Base-by-base conservation (phyloP, 2,797 vertebrate genomes). In the Coilia nasus region DNA sequence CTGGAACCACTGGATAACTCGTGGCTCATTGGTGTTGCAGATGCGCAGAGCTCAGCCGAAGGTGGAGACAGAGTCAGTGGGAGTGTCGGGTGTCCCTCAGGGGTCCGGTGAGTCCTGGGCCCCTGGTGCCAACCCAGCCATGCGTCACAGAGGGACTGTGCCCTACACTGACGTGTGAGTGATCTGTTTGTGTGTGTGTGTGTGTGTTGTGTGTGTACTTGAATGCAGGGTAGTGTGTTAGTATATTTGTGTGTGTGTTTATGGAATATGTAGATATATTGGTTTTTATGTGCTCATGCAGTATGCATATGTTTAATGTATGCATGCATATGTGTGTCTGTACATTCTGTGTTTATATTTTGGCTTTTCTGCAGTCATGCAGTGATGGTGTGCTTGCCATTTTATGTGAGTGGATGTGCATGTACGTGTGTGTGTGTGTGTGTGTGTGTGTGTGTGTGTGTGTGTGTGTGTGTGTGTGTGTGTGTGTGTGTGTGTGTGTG, bases 161-260 rank as follows among this genome's bases (percentile, higher is more conserved):
- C 89, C 93, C 28, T 93, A 91, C 89, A 85, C 88, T 60, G 93
- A 96, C 87, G 92, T 88, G 96, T 96, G 88, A 95, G 95, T 10
- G 78, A 47, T 19, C 28, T 83, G 9, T 87, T 75, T 85, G 46
- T 85, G 9, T 54, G 50, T 54, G 50, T 60, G 19, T 60, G 57
- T 60, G 60, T 87, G 81, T 86, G 41, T 85, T 41, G 35, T 41
- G 35, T 56, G 12, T 56, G 54, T 56, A 56, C 54, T 56, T 56
- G 10, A 15, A 17, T 56, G 54, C 14, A 15, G 14, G 50, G 12
- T 54, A 54, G 35, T 41, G 3, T 81, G 21, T 60, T 17, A 14
- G 35, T 81, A 25, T 2, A 15, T 81, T 47, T 82, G 75, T 87
- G 81, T 86, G 44, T 85, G 19, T 47, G 44, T 83, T 25, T 4